Base-by-base conservation (phyloP, 2,113 vertebrate species). In the Taurulus bubalis region DNA sequence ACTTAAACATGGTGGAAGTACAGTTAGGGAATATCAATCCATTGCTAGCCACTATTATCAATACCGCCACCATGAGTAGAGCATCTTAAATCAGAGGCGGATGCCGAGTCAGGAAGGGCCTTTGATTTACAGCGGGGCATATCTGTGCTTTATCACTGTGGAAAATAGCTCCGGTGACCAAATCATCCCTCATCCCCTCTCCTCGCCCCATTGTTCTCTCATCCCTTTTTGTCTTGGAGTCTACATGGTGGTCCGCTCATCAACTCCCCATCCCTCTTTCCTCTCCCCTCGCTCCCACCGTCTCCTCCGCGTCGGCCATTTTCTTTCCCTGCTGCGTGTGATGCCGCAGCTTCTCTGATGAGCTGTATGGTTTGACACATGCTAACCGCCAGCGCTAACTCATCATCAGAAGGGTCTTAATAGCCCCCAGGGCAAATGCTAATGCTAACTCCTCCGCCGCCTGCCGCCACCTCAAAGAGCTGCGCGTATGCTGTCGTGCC, bases 21-120 rank as follows among this genome's bases (percentile, higher is more conserved):
- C 82, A 90, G 88, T 91, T 79, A 78, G 82, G 78, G 82, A 82
- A 84, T 84, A 86, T 85, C 80, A 87, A 91, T 93, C 83, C 86
- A 72, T 89, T 86, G 89, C 84, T 59, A 75, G 85, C 79, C 75
- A 38, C 82, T 45, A 77, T 85, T 91, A 91, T 93, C 90, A 90
- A 85, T 91, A 90, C 12, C 12, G 55, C 51, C 60, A 26, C 67
- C 71, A 73, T 88, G 63, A 77, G 82, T 26, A 14, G 78, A 62
- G 83, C 75, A 82, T 84, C 62, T 71, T 90, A 85, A 87, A 87
- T 87, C 58, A 82, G 64, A n/a, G 63, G 30, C 40, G 70, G 70
- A 49, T 69, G 82, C 70, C 36, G 58, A 87, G 69, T 84, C 86
- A 88, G 87, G 83, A 72, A 72, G 72, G 70, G 55, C 65, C 62